These are phyloP conservation scores for Lacanobia wlatinum DNA, from an alignment of 2,888 invertebrate genomes.

Conservation along the genomic window DNA sequence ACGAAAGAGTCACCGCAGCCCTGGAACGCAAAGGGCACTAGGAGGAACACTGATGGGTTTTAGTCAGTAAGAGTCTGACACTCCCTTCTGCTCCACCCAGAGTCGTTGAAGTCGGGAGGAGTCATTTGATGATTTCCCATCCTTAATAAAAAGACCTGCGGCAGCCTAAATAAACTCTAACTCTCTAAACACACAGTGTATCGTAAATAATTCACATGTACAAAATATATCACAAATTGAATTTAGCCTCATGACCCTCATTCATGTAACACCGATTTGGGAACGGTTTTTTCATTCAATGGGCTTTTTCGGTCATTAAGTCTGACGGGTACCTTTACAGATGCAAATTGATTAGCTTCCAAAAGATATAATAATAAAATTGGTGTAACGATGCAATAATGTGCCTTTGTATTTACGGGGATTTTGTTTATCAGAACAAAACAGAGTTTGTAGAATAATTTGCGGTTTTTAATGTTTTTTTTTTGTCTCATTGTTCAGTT, in stretches of 20 bases:
- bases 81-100: too few relatives aligned
- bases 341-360: constrained; percentile 62
- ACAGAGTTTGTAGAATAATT: constrained; percentile 11
- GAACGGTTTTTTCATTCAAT: constrained; percentile 61
- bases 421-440: constrained; percentile 40
- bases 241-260: constrained; percentile 60
- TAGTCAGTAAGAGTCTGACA: too few relatives aligned
- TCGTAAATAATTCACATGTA: constrained; percentile 28
- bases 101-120: too few relatives aligned
- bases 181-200: constrained; percentile 19
- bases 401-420: constrained; percentile 49
- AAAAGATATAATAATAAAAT: constrained; percentile 64
- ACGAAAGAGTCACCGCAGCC: too few relatives aligned
- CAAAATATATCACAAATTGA: constrained; percentile 63
- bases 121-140: too few relatives aligned
- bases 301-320: constrained; percentile 62
- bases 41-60: too few relatives aligned
- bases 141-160: background rate
- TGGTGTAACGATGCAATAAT: constrained; percentile 60
- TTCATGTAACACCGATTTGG: constrained; percentile 61
- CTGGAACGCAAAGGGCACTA: too few relatives aligned
- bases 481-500: background rate
- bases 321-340: constrained; percentile 54
- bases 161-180: background rate
- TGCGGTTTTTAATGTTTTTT: constrained; percentile 6